Evolutionary conservation across 2,113 vertebrate genomes (phyloP).

Genomic region (Saguinus midas): DNA sequence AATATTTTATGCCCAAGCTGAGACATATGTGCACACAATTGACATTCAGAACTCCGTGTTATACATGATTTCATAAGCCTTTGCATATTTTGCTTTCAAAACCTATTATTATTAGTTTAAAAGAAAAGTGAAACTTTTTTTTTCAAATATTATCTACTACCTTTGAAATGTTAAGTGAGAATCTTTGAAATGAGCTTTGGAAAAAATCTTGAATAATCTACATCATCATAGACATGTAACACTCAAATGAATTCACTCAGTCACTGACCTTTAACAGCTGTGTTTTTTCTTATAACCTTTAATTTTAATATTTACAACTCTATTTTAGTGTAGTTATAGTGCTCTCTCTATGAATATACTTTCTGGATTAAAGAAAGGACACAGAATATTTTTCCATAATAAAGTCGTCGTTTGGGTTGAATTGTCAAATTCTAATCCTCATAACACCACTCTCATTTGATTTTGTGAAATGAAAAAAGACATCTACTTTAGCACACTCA

Average conservation of each 20-base stretch:
- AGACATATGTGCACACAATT: slow-evolving; percentile 66
- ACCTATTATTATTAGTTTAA: slow-evolving; percentile 59
- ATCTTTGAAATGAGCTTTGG: slow-evolving; percentile 74
- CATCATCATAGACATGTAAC: neutral
- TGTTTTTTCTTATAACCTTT: slow-evolving; percentile 67
- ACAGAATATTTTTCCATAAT: slow-evolving; percentile 76
- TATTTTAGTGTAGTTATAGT: neutral
- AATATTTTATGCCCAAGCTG: neutral
- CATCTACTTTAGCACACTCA: slow-evolving; percentile 56
- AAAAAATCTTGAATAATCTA: slow-evolving; percentile 71
- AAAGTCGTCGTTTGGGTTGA: slow-evolving; percentile 78
- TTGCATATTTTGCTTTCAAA: slow-evolving; percentile 47
- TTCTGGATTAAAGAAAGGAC: slow-evolving; percentile 71
- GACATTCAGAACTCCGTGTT: slow-evolving; percentile 35
- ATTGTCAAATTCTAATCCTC: slow-evolving; percentile 81
- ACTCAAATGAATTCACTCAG: slow-evolving; percentile 18
- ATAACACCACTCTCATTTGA: slow-evolving; percentile 69
- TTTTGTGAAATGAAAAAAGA: slow-evolving; percentile 80
- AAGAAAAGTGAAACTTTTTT: slow-evolving; percentile 65
- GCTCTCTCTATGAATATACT: slow-evolving; percentile 35
- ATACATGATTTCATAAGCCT: slow-evolving; percentile 65
- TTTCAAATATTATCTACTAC: slow-evolving; percentile 40
- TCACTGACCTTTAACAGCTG: slow-evolving; percentile 57
- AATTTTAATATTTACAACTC: slow-evolving; percentile 63
- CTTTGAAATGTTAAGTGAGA: slow-evolving; percentile 76